Conservation (phyloP, 2,888 invertebrate species). For the Ophioninae sp. region DNA sequence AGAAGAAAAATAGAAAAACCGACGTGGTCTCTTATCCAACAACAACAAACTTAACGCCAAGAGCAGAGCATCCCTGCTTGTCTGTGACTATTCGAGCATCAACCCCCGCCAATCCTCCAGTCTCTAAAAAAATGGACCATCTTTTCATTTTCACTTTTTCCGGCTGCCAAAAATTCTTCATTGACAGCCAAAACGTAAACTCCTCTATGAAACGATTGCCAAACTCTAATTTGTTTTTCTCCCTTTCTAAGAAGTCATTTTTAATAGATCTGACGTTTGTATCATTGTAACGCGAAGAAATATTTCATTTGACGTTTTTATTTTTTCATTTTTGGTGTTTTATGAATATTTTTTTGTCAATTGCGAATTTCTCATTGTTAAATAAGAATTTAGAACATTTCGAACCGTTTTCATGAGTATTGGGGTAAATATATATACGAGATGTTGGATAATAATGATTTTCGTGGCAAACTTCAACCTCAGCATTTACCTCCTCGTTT, state of each 20-base stretch:
- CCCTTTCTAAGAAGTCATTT: too few species aligned
- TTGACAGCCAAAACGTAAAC: not conserved
- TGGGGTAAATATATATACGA: too few species aligned
- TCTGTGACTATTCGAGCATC: not conserved
- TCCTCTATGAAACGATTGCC: not conserved
- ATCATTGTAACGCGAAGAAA: too few species aligned
- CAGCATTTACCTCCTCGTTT: not conserved
- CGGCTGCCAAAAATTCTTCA: not conserved
- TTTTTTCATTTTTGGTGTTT: too few species aligned
- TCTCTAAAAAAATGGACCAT: not conserved
- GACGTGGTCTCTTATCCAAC: constrained; percentile 49
- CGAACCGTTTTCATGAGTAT: too few species aligned
- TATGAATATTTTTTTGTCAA: too few species aligned
- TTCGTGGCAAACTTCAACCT: too few species aligned
- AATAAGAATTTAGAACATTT: too few species aligned
- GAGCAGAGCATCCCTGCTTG: constrained; percentile 19
- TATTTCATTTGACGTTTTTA: too few species aligned
- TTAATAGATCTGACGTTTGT: too few species aligned
- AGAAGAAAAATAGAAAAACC: constrained; percentile 22
- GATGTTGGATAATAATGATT: too few species aligned
- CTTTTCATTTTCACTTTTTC: not conserved
- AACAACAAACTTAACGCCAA: constrained; percentile 58
- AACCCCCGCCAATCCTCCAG: constrained; percentile 14
- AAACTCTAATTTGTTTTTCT: not conserved
- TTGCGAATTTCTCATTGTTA: too few species aligned